Evolutionary conservation across 2,888 invertebrate species (phyloP).

Genomic region (Junonia oenone): DNA sequence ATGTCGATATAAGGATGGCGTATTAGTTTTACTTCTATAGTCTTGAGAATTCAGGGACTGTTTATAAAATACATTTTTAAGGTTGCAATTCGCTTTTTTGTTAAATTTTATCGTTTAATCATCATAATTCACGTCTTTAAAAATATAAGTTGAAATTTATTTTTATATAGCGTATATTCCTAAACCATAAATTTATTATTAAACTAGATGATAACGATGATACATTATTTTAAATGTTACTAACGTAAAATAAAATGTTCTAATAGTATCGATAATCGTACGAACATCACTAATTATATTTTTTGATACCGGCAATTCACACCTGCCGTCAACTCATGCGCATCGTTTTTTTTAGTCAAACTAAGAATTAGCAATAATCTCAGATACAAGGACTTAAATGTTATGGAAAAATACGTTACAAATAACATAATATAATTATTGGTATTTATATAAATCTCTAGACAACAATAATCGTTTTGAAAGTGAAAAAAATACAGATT

Average conservation of each 20-base stretch:
- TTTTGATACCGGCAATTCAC: slow-evolving; percentile 26
- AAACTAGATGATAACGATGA: not conserved
- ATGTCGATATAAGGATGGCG: no score
- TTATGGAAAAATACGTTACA: not conserved
- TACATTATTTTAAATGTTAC: not conserved
- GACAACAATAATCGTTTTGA: not conserved
- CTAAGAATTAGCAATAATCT: slow-evolving; percentile 3
- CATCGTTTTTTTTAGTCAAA: slow-evolving; percentile 17
- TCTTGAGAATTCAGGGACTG: no score
- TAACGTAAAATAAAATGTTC: not conserved
- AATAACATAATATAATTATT: not conserved
- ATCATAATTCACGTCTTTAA: not conserved
- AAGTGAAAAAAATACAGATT: no score
- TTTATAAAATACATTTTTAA: no score
- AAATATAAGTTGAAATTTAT: not conserved
- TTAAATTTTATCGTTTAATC: no score
- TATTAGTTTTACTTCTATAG: no score
- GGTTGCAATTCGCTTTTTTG: no score
- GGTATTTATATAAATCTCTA: not conserved
- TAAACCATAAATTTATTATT: not conserved
- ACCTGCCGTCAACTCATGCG: slow-evolving; percentile 32
- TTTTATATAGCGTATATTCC: no score
- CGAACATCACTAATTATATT: slow-evolving; percentile 18
- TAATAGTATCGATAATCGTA: slow-evolving; percentile 1
- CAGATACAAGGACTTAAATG: not conserved